These are phyloP conservation scores for Willisornis vidua DNA, from an alignment of 2,113 vertebrate genomes.

Conservation along the genomic window DNA sequence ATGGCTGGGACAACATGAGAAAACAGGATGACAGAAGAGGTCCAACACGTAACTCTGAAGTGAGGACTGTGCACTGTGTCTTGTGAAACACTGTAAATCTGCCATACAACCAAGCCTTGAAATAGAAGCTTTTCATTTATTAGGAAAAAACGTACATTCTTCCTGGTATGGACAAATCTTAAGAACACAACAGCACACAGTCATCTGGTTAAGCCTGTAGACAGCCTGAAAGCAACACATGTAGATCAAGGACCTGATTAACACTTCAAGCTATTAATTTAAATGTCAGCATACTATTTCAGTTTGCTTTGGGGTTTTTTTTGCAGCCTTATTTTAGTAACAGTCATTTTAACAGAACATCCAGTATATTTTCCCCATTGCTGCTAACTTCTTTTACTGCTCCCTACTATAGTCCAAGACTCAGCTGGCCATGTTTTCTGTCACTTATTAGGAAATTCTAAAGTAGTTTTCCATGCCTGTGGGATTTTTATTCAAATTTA, in stretches of 20 bases:
- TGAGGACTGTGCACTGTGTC: not conserved
- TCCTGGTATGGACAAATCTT: not conserved
- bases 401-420: not conserved
- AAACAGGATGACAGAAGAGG: not conserved
- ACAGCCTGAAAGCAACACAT: not conserved
- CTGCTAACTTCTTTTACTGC: not conserved
- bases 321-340: not conserved
- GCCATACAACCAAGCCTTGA: not conserved
- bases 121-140: not conserved
- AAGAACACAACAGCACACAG: not conserved
- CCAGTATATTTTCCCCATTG: not conserved
- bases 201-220: not conserved
- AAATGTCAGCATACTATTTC: not conserved
- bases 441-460: not conserved
- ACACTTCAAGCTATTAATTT: not conserved
- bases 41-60: not conserved
- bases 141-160: not conserved
- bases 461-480: not conserved
- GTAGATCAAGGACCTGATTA: not conserved
- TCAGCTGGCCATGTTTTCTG: not conserved
- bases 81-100: not conserved
- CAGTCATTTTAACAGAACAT: not conserved
- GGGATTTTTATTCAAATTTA: not conserved
- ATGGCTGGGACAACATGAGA: not conserved
- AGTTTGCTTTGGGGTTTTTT: not conserved